A percentile compares a stretch with the other conserved stretches of the same genome.
Conservation (phyloP, 1,140 invertebrate species). For the Pogonomyrmex californicus region DNA sequence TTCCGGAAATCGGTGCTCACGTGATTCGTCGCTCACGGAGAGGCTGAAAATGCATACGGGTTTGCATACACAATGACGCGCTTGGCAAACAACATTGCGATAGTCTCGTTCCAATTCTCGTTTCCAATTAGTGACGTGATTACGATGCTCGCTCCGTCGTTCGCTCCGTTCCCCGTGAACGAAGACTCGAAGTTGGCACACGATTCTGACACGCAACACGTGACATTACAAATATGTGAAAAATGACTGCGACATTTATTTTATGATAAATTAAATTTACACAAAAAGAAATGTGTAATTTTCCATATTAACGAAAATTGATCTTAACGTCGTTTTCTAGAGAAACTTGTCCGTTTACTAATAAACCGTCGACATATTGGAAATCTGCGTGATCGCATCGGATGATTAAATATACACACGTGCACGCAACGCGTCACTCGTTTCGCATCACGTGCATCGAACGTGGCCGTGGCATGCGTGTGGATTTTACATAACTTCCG, state of each 20-base stretch:
- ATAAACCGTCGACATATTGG: slow-evolving; percentile 15
- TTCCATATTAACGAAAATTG: not conserved
- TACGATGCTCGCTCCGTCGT: not conserved
- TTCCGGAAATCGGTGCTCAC: not conserved
- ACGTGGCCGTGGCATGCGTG: slow-evolving; percentile 10
- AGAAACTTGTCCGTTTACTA: not conserved
- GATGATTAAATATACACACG: slow-evolving; percentile 45
- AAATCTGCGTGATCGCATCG: not conserved
- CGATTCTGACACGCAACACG: not conserved
- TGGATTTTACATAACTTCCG: slow-evolving; percentile 47
- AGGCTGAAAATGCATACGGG: not conserved
- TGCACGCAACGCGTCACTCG: not conserved
- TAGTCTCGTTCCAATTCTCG: slow-evolving; percentile 43
- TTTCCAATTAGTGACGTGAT: slow-evolving; percentile 47
- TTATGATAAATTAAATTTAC: not conserved
- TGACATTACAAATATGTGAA: not conserved
- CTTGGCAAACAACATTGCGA: not conserved
- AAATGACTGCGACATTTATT: too few species aligned
- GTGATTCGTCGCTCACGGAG: not conserved
- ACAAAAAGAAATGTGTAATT: not conserved
- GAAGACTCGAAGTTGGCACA: not conserved
- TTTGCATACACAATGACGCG: slow-evolving; percentile 13
- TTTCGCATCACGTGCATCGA: slow-evolving; percentile 42
- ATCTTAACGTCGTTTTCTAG: not conserved
- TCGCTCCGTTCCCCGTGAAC: not conserved